Conservation (phyloP, 2,888 invertebrate genomes). For the Aplocera efformata region DNA sequence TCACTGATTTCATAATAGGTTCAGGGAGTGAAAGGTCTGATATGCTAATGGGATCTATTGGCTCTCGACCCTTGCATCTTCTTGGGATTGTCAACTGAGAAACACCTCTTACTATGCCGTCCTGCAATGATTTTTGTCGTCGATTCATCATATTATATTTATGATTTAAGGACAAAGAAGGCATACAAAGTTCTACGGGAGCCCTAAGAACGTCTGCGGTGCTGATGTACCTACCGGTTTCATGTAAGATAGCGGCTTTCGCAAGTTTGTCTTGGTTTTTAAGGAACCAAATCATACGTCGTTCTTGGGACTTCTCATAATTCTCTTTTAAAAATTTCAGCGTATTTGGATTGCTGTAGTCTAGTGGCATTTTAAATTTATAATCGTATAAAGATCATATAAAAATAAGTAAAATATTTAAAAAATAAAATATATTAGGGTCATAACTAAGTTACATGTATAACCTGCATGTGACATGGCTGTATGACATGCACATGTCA, state of each 20-base stretch:
- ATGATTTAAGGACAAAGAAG: constrained; percentile 11
- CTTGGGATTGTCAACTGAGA: constrained; percentile 1
- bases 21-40: neutral
- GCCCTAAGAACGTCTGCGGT: constrained; percentile 10
- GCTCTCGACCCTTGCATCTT: neutral
- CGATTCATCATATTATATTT: constrained; percentile 11
- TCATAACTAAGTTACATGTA: no score
- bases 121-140: constrained; percentile 11
- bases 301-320: constrained; percentile 25
- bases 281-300: constrained; percentile 29
- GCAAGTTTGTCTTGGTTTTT: constrained; percentile 19
- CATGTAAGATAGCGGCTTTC: constrained; percentile 7
- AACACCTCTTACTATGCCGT: constrained; percentile 6
- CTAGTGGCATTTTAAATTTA: constrained; percentile 25
- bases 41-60: neutral
- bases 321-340: constrained; percentile 29
- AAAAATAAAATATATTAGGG: neutral
- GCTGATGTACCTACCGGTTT: constrained; percentile 9
- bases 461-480: no score
- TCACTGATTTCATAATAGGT: constrained; percentile 20
- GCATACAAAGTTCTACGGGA: constrained; percentile 9
- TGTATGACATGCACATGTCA: no score
- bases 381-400: constrained; percentile 2
- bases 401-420: neutral
- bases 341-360: constrained; percentile 23